Percentiles rank a stretch among this genome's conserved stretches.
phyloP scores from a whole-genome alignment of 2,113 vertebrate species.

The Alethe diademata region DNA sequence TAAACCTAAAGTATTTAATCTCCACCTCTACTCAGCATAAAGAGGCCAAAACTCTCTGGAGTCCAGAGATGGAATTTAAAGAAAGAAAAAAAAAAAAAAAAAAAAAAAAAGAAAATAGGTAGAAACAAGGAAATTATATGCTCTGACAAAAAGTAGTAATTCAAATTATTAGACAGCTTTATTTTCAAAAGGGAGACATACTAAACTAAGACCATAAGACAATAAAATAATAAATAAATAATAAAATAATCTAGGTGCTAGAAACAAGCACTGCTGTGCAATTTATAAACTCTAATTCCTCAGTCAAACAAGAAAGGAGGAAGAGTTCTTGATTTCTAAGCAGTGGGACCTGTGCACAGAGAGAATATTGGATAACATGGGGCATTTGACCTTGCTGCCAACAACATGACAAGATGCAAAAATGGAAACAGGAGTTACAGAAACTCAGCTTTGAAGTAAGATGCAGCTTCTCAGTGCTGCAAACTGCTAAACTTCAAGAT shows the following conservation, averaged over 20 bases:
- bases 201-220: neutral
- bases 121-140: neutral
- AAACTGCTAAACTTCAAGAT: neutral
- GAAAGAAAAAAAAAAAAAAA: neutral
- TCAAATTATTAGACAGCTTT: neutral
- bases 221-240: neutral
- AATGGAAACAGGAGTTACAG: neutral
- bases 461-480: neutral
- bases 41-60: neutral
- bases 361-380: neutral
- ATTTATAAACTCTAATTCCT: neutral
- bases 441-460: neutral
- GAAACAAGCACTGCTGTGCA: neutral
- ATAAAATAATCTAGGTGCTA: neutral
- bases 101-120: neutral
- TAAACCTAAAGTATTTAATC: neutral
- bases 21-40: neutral
- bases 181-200: neutral
- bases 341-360: neutral
- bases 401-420: neutral
- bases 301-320: neutral
- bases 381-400: conserved; percentile 23
- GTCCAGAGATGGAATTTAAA: neutral
- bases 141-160: neutral
- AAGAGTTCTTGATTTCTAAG: neutral